These are phyloP conservation scores for Noturus placidus DNA, from an alignment of 2,113 vertebrate species.

Conservation along the genomic window DNA sequence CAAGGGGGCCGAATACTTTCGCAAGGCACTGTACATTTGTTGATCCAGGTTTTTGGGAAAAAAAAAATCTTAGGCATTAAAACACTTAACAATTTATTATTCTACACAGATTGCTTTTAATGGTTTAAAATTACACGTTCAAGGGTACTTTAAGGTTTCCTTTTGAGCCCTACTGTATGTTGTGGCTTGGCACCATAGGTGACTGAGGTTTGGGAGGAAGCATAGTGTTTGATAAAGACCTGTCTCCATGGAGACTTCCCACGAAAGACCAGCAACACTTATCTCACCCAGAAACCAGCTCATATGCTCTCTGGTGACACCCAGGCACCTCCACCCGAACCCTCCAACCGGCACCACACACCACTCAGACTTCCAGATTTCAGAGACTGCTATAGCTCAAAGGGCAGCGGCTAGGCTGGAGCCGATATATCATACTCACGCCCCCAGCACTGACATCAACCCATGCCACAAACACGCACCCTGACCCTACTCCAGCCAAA, in stretches of 20 bases:
- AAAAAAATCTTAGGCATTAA: not conserved
- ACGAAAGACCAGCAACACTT: slow-evolving; percentile 46
- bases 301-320: slow-evolving; percentile 18
- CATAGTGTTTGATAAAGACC: slow-evolving; percentile 35
- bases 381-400: slow-evolving; percentile 1
- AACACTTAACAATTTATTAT: slow-evolving; percentile 29
- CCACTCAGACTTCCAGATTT: slow-evolving; percentile 19
- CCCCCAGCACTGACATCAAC: slow-evolving; percentile 9
- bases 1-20: too few species aligned
- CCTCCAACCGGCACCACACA: not conserved
- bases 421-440: slow-evolving; percentile 33
- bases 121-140: not conserved
- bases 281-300: slow-evolving; percentile 45
- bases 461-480: slow-evolving; percentile 29
- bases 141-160: not conserved
- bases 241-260: slow-evolving; percentile 28
- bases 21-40: not conserved
- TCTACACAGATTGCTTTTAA: not conserved
- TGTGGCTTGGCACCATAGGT: slow-evolving; percentile 28
- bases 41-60: not conserved
- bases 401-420: not conserved
- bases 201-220: slow-evolving; percentile 3
- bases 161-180: not conserved
- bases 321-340: slow-evolving; percentile 24
- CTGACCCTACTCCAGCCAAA: slow-evolving; percentile 30